phyloP scores from a whole-genome alignment of 2,113 vertebrate genomes.

The Grammomys surdaster region DNA sequence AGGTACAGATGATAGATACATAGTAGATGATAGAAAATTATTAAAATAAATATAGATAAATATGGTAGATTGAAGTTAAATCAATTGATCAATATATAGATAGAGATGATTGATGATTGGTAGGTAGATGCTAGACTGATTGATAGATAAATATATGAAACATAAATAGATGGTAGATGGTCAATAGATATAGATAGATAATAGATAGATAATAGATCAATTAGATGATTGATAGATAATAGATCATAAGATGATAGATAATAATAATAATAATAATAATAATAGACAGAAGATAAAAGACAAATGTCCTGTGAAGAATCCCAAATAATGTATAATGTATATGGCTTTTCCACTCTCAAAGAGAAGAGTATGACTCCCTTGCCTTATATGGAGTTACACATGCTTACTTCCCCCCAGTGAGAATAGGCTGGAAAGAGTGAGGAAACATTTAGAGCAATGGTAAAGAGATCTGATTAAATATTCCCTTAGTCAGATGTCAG shows the following conservation, averaged over 20 bases:
- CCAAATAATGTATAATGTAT: not conserved
- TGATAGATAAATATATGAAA: not conserved
- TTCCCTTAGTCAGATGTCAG: not conserved
- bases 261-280: too few relatives aligned
- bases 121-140: not conserved
- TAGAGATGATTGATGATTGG: not conserved
- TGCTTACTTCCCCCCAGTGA: not conserved
- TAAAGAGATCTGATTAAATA: constrained; percentile 16
- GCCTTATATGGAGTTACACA: not conserved
- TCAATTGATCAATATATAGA: not conserved
- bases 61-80: not conserved
- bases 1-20: not conserved
- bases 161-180: not conserved
- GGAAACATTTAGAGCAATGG: not conserved
- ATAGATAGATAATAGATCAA: not conserved
- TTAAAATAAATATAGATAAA: not conserved
- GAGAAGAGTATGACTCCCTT: not conserved
- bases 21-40: not conserved
- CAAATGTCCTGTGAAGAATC: not conserved
- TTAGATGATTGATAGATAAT: not conserved
- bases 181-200: not conserved
- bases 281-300: not conserved
- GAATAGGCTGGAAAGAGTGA: not conserved
- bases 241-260: not conserved
- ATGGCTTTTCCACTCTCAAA: not conserved